Conservation (phyloP, 64 coral and sea anemone species). For the Montipora sp. region DNA sequence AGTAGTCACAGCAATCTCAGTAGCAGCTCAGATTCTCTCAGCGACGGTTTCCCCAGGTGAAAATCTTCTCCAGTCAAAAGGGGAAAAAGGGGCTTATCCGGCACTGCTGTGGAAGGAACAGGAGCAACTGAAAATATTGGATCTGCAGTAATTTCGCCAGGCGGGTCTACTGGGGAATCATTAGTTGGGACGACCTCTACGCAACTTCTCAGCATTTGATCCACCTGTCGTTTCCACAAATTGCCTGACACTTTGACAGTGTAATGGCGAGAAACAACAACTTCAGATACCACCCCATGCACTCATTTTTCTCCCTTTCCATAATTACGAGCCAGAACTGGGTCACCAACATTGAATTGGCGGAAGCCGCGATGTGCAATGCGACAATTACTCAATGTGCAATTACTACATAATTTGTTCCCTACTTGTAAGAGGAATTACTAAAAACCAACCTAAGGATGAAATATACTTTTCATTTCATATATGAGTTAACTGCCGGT, state of each 20-base stretch:
- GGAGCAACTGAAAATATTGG: background rate
- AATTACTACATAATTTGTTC: too few species aligned
- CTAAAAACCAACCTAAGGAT: too few species aligned
- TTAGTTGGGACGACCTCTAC: background rate
- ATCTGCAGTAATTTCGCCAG: background rate
- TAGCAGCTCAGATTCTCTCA: conserved; percentile 1
- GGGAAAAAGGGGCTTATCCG: background rate
- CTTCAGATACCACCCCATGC: conserved; percentile 36
- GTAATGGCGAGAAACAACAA: conserved; percentile 55
- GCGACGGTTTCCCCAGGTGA: background rate
- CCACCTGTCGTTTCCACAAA: conserved; percentile 61
- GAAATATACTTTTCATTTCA: too few species aligned
- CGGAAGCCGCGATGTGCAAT: conserved; percentile 12
- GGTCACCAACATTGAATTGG: conserved; percentile 22
- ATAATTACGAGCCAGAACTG: conserved; percentile 36
- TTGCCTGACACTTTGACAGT: conserved; percentile 44
- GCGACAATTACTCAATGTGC: background rate
- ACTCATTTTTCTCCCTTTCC: conserved; percentile 38
- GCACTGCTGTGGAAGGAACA: background rate
- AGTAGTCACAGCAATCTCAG: background rate
- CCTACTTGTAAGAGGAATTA: too few species aligned
- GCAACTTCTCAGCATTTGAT: conserved; percentile 13
- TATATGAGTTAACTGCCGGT: too few species aligned
- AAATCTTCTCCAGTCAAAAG: background rate
- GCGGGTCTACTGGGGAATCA: background rate